A percentile compares a stretch with the other conserved stretches of the same genome.
phyloP scores from a whole-genome alignment of 2,113 vertebrate species.

The Gnathonemus echidnorhynchus region DNA sequence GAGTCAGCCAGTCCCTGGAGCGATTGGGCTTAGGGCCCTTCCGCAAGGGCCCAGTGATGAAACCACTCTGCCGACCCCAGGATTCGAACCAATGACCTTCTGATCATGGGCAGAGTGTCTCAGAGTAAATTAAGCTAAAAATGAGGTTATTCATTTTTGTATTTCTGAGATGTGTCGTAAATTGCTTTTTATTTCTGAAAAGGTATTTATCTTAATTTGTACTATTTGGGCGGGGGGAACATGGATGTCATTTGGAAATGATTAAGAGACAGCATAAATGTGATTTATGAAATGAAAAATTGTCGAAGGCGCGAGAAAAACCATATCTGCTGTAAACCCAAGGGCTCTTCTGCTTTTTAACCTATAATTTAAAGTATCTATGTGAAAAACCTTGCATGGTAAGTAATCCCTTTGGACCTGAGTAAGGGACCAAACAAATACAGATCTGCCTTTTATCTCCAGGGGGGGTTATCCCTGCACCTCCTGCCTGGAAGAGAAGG shows the following conservation, averaged over 20 bases:
- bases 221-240: background rate
- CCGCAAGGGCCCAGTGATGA: background rate
- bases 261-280: background rate
- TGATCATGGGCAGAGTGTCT: background rate
- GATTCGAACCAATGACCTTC: background rate
- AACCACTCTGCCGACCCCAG: no score
- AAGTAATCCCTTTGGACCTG: background rate
- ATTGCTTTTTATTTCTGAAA: conserved; percentile 1
- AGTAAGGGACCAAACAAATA: background rate
- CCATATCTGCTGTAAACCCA: background rate
- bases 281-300: background rate
- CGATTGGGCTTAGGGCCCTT: no score
- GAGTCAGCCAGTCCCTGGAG: background rate
- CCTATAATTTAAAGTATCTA: background rate
- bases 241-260: background rate
- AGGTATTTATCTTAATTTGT: background rate
- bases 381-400: background rate
- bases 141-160: background rate
- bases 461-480: background rate
- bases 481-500: background rate
- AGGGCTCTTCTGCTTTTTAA: background rate
- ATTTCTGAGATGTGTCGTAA: background rate
- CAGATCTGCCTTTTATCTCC: background rate
- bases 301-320: background rate
- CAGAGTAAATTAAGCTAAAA: background rate